phyloP scores from a whole-genome alignment of 1,140 invertebrate genomes.

The Drosophila takahashii region DNA sequence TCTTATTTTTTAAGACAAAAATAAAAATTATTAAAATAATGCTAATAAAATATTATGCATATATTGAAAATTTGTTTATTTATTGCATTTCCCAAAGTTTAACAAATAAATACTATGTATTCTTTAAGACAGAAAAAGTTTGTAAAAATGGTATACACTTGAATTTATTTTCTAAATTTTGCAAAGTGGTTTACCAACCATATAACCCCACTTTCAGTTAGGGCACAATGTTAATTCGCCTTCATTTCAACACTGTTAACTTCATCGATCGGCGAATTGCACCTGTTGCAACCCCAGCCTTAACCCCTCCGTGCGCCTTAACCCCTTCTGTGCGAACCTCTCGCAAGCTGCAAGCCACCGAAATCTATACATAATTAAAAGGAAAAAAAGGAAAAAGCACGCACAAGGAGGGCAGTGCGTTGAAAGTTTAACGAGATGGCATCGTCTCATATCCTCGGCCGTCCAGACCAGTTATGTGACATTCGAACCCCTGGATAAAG shows the following conservation, averaged over 20 bases:
- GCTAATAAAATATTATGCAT: too few relatives aligned
- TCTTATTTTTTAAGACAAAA: too few relatives aligned
- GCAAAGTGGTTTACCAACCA: background rate
- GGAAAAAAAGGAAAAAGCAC: slow-evolving; percentile 14
- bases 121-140: too few relatives aligned
- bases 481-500: slow-evolving; percentile 21
- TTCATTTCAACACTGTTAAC: slow-evolving; percentile 38
- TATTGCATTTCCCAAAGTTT: too few relatives aligned
- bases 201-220: background rate
- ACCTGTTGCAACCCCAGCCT: slow-evolving; percentile 39
- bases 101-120: too few relatives aligned
- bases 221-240: slow-evolving; percentile 34
- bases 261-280: slow-evolving; percentile 28
- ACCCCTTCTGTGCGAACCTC: background rate
- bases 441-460: slow-evolving; percentile 3
- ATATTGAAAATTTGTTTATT: too few relatives aligned
- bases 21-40: too few relatives aligned
- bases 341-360: slow-evolving; percentile 67
- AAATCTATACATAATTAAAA: slow-evolving; percentile 81
- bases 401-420: slow-evolving; percentile 11
- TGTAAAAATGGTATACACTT: too few relatives aligned
- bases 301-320: background rate
- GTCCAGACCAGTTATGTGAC: slow-evolving; percentile 46
- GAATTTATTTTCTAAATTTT: too few relatives aligned
- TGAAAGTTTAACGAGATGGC: slow-evolving; percentile 41